Base-by-base conservation (phyloP, 2,113 vertebrate species). In the Calidris pygmaea region DNA sequence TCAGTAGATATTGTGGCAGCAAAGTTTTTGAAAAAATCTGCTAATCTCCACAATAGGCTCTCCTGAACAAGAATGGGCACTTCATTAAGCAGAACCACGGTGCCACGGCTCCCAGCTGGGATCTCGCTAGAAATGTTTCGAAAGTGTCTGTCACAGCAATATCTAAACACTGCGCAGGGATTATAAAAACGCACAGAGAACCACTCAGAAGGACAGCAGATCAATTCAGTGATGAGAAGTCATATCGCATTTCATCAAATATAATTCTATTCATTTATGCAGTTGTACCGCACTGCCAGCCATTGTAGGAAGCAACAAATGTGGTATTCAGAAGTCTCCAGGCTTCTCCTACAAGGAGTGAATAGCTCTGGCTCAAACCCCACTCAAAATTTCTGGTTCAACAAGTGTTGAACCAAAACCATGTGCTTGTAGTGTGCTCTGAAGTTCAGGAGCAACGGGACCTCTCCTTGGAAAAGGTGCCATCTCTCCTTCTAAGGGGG, bases 171-270 rank as follows among this genome's bases (percentile, higher is more conserved):
- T 87, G 26, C 52, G 12, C 65, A 87, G 76, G 86, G 91, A 84
- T 68, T 67, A 87, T 76, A 84, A 95, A 95, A 96, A 93, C 63
- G 35, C 52, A 71, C 30, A 73, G 89, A 92, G 41, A 86, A 22
- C 14, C 39, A 11, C 80, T 95, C 56, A 55, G 83, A 93, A 86
- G 89, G 89, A 71, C 91, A 81, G 84, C 63, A 87, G 88, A 91
- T 94, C 52, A 92, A 72, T 85, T 94, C 73, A 93, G 81, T 93
- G 53, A 93, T 95, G 89, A 90, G 94, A 96, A 96, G 93, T 87
- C 77, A 87, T 87, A 66, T 81, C 43, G 8, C 94, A 81, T 93
- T 97, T 97, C 92, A 96, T 94, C 88, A 97, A 87, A 92, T 58
- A 90, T 73, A 56, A 68, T 92, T 96, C 65, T 85, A 63, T 86